A percentile compares a stretch with the other conserved stretches of the same genome.
Conservation (phyloP, 2,113 vertebrate genomes). For the Dissostichus mawsoni region DNA sequence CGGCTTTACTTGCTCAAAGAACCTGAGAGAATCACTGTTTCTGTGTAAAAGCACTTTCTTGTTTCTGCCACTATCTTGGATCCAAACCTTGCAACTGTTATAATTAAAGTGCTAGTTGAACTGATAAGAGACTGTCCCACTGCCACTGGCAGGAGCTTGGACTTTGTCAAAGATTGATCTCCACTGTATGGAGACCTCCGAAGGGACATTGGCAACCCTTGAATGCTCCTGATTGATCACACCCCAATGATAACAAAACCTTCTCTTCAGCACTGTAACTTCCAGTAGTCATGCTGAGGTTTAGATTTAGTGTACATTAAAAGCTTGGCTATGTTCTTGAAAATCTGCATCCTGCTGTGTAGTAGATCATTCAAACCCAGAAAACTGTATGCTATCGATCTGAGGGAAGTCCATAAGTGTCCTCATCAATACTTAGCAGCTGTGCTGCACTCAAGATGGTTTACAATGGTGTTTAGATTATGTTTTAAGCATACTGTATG, state of each 20-base stretch:
- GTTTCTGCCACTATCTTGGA: constrained; percentile 60
- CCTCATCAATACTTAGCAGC: constrained; percentile 40
- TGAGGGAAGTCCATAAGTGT: constrained; percentile 40
- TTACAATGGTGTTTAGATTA: constrained; percentile 3
- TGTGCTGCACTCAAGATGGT: constrained; percentile 16
- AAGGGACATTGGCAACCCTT: constrained; percentile 36
- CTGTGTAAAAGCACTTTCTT: constrained; percentile 42
- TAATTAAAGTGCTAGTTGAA: constrained; percentile 62
- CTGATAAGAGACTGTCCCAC: constrained; percentile 60
- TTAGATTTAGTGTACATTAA: constrained; percentile 47
- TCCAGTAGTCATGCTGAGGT: constrained; percentile 28
- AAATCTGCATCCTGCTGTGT: constrained; percentile 32
- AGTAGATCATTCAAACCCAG: constrained; percentile 54
- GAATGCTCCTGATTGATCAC: constrained; percentile 60
- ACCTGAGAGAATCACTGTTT: constrained; percentile 30
- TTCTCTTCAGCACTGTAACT: constrained; percentile 25
- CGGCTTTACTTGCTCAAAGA: constrained; percentile 55
- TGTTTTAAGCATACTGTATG: constrained; percentile 34
- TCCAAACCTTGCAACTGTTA: constrained; percentile 50
- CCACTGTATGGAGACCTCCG: constrained; percentile 39
- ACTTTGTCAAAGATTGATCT: constrained; percentile 67
- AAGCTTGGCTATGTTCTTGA: constrained; percentile 51
- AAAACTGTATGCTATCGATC: constrained; percentile 53
- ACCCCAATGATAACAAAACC: constrained; percentile 46
- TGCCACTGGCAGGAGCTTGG: constrained; percentile 47